A percentile compares a stretch with the other conserved stretches of the same genome.
These are phyloP conservation scores for Anabas testudineus DNA, from an alignment of 2,797 vertebrate species.

Conservation along the genomic window DNA sequence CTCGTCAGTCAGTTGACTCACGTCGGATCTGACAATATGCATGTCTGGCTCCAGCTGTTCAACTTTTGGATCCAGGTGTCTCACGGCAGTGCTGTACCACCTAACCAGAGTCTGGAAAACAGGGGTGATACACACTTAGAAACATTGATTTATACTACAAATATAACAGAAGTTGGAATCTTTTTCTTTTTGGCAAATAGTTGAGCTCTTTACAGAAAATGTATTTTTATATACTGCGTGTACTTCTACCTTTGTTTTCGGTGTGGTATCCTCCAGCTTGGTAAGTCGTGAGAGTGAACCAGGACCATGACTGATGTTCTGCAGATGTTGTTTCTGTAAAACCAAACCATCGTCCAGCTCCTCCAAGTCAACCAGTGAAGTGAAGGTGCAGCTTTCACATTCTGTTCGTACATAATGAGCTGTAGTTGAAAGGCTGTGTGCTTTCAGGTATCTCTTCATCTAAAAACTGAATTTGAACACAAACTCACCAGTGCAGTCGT, in stretches of 20 bases:
- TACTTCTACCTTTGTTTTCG: slow-evolving; percentile 81
- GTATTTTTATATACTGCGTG: background rate
- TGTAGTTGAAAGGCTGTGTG: background rate
- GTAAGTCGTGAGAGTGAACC: slow-evolving; percentile 74
- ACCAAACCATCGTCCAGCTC: slow-evolving; percentile 74
- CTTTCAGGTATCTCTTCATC: background rate
- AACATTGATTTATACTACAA: background rate
- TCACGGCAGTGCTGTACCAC: slow-evolving; percentile 72
- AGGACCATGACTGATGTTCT: slow-evolving; percentile 57
- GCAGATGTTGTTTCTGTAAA: slow-evolving; percentile 80
- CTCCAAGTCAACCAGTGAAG: slow-evolving; percentile 82
- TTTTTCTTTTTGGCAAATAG: too few species aligned
- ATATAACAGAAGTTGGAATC: background rate
- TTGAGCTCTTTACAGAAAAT: too few species aligned
- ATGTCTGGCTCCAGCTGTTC: slow-evolving; percentile 82
- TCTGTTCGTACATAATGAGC: slow-evolving; percentile 73
- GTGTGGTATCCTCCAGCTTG: slow-evolving; percentile 77
- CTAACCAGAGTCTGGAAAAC: slow-evolving; percentile 77
- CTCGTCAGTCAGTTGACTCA: slow-evolving; percentile 86
- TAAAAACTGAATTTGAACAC: background rate
- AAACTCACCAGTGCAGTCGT: slow-evolving; percentile 84
- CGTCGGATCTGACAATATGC: slow-evolving; percentile 69
- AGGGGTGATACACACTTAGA: background rate
- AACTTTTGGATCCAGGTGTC: slow-evolving; percentile 72
- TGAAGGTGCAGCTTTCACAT: slow-evolving; percentile 85